Base-by-base conservation (phyloP, 2,888 invertebrate species). In the Choreutis nemorana region DNA sequence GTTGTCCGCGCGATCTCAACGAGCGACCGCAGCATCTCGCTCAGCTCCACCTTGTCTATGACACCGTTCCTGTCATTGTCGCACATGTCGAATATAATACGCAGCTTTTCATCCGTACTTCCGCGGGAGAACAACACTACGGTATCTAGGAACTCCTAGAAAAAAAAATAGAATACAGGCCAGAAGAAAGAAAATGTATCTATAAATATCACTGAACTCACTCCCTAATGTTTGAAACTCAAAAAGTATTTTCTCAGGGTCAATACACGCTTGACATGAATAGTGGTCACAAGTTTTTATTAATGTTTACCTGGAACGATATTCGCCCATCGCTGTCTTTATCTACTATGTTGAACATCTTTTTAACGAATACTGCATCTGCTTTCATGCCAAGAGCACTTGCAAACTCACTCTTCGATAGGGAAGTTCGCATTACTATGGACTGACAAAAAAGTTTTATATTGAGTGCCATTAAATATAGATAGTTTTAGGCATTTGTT, bases 271-370 rank as follows among this genome's bases (percentile, higher is more conserved):
- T 5, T 22, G 18, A 18, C 18, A 6, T 18, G 8, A 18, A 18
- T 18, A 7, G 8, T 2, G 18, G 6, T 18, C 8, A 7, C 6
- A 18, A 31, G 26, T 18, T 6, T 8, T 6, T 7, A 18, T 7
- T 8, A n/a, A 8, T 18, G 3, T 15, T 41, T 70, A 87, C 91
- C 78, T 92, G 91, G 61, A 97, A 97, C 3, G 93, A 94, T 44
- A 97, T 96, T 35, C 93, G 81, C 2, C 96, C 95, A 62, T 95
- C 94, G 34, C 92, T 85, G 55, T 95, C 94, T 56, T 94, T 95
- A 60, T 97, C 96, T 0, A 96, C 95, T 48, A 96, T 95, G 48
- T 96, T 95, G 59, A 97, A 97, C 97, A 97, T 97, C 68, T 95
- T 93, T 50, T 92, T 88, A 0, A 97, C 96, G 57, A 97, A 97